Evolutionary conservation across 2,888 invertebrate species (phyloP), one percentile per base, ranked within the genome.

Genomic region (Lasioglossum villosulum): DNA sequence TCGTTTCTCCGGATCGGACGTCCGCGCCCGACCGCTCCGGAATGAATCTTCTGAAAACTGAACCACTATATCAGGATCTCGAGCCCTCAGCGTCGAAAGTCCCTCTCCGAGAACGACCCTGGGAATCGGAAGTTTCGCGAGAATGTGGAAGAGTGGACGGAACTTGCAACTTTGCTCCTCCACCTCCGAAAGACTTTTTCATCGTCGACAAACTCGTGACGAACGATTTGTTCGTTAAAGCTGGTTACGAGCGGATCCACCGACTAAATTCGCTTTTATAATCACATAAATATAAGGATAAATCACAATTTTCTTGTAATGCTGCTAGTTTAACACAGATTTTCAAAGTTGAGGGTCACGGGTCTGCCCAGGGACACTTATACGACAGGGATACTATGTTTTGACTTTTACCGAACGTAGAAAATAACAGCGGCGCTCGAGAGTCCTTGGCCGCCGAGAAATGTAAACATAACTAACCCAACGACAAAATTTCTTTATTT

Each of bases 1-100:
- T n/a, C 72, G 42, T 79, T 70, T 79, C 37, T 27, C 66, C 27
- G 70, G 74, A 52, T 59, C 37, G 37, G 39, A 42, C 30, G 66
- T 19, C n/a, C 12, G 42, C 3, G 14, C 37, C 56, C 27, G 59
- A 56, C 59, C 45, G 30, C 63, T 63, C 30, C 63, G 63, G 16
- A 63, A 63, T n/a, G 63, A 30, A 63, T 63, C 63, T 63, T n/a
- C 30, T 34, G 66, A 23, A 27, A 68, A 68, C 76, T 48, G n/a
- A 68, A 34, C 76, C 34, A 6, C 48, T 48, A 37, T 39, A 37
- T 19, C 68, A 19, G 68, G 45, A 77, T 77, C 77, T 27, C n/a
- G 45, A 68, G 48, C 45, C 37, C 4, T 3, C 37, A 37, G 27
- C 37, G 37, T 68, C 52, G 52, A 23, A 39, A 52, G 68, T 68